phyloP scores from a whole-genome alignment of 1,140 invertebrate genomes.

The Camponotus pennsylvanicus region DNA sequence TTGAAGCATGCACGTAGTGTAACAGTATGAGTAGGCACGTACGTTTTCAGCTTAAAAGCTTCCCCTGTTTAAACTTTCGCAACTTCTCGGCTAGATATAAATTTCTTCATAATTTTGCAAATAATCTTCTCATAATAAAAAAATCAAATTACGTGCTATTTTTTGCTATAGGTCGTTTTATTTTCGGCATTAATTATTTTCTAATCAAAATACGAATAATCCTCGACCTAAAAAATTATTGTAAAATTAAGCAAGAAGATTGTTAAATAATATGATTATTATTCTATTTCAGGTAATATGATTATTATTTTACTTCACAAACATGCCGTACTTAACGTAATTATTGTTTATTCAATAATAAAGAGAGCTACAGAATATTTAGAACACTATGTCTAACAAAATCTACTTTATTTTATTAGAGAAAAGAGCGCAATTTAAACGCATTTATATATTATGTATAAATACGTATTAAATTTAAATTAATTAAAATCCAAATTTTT shows the following conservation, averaged over 20 bases:
- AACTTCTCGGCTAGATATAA: constrained; percentile 32
- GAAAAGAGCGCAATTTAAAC: not conserved
- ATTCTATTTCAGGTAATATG: not conserved
- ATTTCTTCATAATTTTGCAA: constrained; percentile 16
- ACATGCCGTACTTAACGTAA: not conserved
- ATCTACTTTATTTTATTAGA: not conserved
- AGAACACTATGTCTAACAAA: not conserved
- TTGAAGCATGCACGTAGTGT: constrained; percentile 34
- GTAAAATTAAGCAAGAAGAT: not conserved
- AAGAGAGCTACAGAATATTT: not conserved
- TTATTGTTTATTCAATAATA: not conserved
- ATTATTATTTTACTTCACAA: not conserved
- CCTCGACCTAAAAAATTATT: not conserved
- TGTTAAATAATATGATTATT: not conserved
- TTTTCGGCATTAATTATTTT: not conserved
- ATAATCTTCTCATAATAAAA: not conserved
- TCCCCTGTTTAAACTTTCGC: constrained; percentile 43
- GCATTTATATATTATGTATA: not conserved
- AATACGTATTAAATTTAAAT: not conserved
- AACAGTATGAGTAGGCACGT: constrained; percentile 9
- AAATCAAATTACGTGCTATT: not conserved
- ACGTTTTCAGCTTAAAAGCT: constrained; percentile 39
- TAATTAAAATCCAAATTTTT: not conserved
- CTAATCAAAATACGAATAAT: not conserved
- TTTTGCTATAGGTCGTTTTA: not conserved